phyloP scores from a whole-genome alignment of 2,888 invertebrate genomes.

The Trachelus iudaicus region DNA sequence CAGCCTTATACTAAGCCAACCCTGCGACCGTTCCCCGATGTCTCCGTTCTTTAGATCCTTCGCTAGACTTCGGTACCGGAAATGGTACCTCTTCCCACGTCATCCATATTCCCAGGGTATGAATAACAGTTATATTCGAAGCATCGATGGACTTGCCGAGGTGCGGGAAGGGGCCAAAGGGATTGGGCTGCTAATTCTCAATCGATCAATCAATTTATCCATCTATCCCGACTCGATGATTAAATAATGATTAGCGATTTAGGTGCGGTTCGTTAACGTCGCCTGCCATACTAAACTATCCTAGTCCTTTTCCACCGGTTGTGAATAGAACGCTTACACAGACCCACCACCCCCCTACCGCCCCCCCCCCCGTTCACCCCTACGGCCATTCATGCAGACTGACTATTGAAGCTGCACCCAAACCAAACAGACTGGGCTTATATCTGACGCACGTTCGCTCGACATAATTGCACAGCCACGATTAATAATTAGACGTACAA shows the following conservation, averaged over 20 bases:
- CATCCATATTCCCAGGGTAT: not conserved
- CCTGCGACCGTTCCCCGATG: not conserved
- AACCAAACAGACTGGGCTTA: not conserved
- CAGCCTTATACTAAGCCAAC: too few relatives aligned
- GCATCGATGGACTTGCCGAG: not conserved
- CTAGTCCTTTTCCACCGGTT: not conserved
- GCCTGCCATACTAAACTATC: not conserved
- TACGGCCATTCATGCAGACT: not conserved
- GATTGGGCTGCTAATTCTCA: conserved; percentile 7
- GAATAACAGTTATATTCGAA: not conserved
- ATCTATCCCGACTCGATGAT: not conserved
- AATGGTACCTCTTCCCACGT: not conserved
- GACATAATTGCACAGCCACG: conserved; percentile 56
- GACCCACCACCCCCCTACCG: not conserved
- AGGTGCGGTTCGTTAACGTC: not conserved
- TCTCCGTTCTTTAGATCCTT: not conserved
- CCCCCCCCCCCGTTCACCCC: too few relatives aligned
- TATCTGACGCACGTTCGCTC: conserved; percentile 14
- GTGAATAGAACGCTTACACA: not conserved
- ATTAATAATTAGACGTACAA: conserved; percentile 62
- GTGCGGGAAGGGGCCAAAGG: conserved; percentile 6
- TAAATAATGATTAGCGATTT: not conserved
- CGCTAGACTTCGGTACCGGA: not conserved
- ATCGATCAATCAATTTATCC: not conserved
- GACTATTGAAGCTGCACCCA: not conserved